Evolutionary conservation across 2,888 invertebrate genomes (phyloP).

Genomic region (Dicyrtoma fusca): DNA sequence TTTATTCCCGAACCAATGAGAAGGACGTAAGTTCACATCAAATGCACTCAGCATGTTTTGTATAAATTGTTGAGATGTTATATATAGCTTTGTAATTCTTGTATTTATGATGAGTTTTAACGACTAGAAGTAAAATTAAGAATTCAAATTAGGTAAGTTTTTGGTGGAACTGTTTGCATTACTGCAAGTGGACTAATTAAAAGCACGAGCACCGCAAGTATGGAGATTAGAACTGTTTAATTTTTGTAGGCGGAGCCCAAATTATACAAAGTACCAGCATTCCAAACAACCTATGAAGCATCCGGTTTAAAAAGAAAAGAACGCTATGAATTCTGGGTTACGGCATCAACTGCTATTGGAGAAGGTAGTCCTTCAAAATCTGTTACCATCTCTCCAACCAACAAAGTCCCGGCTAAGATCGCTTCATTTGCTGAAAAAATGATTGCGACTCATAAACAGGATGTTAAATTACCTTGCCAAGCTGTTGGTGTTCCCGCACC

Average conservation of each 20-base stretch:
- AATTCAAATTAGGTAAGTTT: too few species aligned
- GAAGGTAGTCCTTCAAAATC: conserved; percentile 90
- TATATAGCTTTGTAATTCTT: conserved; percentile 5
- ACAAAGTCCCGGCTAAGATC: conserved; percentile 85
- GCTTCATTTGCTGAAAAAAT: conserved; percentile 94
- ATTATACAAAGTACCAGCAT: conserved; percentile 69
- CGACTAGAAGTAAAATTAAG: too few species aligned
- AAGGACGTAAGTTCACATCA: conserved; percentile 58
- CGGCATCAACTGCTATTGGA: conserved; percentile 90
- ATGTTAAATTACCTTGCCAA: conserved; percentile 86
- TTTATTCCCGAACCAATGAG: conserved; percentile 65
- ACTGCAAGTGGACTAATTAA: too few species aligned
- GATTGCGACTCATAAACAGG: conserved; percentile 88
- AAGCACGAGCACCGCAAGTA: too few species aligned
- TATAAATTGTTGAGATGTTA: too few species aligned
- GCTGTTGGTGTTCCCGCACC: conserved; percentile 91
- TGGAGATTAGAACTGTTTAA: too few species aligned
- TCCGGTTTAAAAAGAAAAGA: conserved; percentile 78
- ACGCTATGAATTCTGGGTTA: conserved; percentile 92
- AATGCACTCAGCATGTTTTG: too few species aligned
- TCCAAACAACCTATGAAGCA: conserved; percentile 85
- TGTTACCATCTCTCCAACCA: conserved; percentile 79
- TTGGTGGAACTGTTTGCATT: too few species aligned
- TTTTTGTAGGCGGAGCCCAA: conserved; percentile 56
- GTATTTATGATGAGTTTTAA: conserved; percentile 4